Base-by-base conservation (phyloP, 2,888 invertebrate genomes). In the Norana najaformis region DNA sequence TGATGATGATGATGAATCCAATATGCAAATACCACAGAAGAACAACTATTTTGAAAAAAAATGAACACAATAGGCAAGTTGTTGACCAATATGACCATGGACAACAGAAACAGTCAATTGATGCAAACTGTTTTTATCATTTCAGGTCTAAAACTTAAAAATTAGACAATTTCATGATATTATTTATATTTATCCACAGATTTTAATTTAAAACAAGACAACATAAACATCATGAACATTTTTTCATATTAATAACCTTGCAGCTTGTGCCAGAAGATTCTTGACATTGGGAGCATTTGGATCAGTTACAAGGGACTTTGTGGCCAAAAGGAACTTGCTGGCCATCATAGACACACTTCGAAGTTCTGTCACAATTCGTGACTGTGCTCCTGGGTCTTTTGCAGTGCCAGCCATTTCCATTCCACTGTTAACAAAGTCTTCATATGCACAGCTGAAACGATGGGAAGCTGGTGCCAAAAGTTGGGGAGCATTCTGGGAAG, bases 291-390 rank as follows among this genome's bases (percentile, higher is more conserved):
- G 98, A 89, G 98, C 97, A 35, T 96, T 96, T 6, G 98, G 97
- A 95, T 98, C 98, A 93, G 97, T 97, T 20, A 98, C 97, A 91
- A 98, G 97, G 0, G 97, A 97, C 95, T 98, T 98, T 90, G 98
- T 98, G 0, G 98, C 97, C 38, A 97, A 96, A 30, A 99, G 95
- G 30, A 98, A 96, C 92, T 97, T 97, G 91, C 97, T 97, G 0
- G 98, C 98, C 91, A 97, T 97, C 92, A 97, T 96, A 0, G 98
- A 97, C 0, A 98, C 97, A 90, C 97, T 97, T 94, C 97, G 97
- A 94, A 99, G 96, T 0, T 97, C 97, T 90, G 97, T 96, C 20
- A 98, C 97, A 96, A 98, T 98, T 93, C 97, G 96, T 0, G 96
- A 96, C 91, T 97, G 97, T 0, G 97, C 96, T 90, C 97, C 92